Evolutionary conservation across 2,888 invertebrate species (phyloP).

Genomic region (Seladonia tumulorum): DNA sequence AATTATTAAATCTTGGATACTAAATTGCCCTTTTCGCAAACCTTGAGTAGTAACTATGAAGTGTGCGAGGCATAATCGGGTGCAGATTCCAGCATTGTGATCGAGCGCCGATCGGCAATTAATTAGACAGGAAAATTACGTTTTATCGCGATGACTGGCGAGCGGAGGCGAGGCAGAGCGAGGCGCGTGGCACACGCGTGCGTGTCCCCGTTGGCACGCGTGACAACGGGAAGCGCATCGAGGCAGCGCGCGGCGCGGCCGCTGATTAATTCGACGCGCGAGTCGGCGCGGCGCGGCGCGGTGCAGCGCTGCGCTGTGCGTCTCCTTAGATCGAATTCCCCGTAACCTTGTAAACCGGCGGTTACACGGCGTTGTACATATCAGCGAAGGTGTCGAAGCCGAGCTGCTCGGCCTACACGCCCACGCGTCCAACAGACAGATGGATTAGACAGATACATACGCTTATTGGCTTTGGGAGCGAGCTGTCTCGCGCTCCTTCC

Average conservation of each 20-base stretch:
- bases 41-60: too few relatives aligned
- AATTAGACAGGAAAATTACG: constrained; percentile 56
- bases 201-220: constrained; percentile 25
- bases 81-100: background rate
- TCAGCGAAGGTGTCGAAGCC: constrained; percentile 71
- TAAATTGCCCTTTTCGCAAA: too few relatives aligned
- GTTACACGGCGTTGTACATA: constrained; percentile 71
- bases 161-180: constrained; percentile 1
- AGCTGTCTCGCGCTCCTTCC: constrained; percentile 13
- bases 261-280: constrained; percentile 58
- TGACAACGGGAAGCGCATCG: constrained; percentile 31
- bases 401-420: constrained; percentile 46
- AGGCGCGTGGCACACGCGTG: constrained; percentile 17
- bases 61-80: background rate
- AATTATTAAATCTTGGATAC: too few relatives aligned
- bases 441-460: constrained; percentile 69
- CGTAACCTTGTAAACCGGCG: constrained; percentile 69
- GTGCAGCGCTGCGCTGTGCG: constrained; percentile 11
- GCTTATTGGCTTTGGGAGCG: constrained; percentile 56
- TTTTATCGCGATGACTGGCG: constrained; percentile 40
- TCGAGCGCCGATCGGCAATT: constrained; percentile 43
- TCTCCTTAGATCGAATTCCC: constrained; percentile 68
- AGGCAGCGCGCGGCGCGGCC: background rate
- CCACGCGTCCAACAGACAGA: constrained; percentile 60
- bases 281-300: background rate